A percentile compares a stretch with the other conserved stretches of the same genome.
These are phyloP conservation scores for Heliocidaris erythrogramma DNA, from an alignment of 35 echinoderm and acorn worm genomes.

Conservation along the genomic window DNA sequence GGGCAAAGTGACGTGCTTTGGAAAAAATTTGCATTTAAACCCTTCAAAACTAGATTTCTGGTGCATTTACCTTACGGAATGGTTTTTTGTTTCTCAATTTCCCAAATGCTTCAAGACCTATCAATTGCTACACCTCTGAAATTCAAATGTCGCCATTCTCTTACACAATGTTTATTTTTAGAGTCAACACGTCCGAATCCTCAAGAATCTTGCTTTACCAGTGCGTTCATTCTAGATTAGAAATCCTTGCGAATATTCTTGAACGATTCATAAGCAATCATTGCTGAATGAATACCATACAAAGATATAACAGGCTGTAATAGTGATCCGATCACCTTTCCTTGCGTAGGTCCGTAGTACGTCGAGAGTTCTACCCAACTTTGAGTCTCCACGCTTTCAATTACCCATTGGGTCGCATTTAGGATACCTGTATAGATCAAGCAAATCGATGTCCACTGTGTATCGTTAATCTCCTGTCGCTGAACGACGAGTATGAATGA, in stretches of 20 bases:
- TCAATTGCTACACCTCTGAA: too few species aligned
- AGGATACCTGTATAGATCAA: not conserved
- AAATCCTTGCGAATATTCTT: not conserved
- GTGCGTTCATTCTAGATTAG: not conserved
- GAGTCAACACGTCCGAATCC: too few species aligned
- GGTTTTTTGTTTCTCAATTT: too few species aligned
- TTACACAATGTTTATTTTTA: too few species aligned
- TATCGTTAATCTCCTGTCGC: not conserved
- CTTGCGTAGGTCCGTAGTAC: not conserved
- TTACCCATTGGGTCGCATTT: not conserved
- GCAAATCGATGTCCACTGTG: not conserved
- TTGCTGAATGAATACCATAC: not conserved
- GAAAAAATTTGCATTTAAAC: too few species aligned
- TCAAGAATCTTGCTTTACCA: not conserved
- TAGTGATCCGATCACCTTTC: not conserved
- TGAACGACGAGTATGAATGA: not conserved
- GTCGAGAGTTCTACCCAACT: not conserved
- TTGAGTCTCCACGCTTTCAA: not conserved
- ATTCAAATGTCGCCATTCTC: too few species aligned
- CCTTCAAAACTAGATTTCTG: too few species aligned
- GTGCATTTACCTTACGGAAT: too few species aligned
- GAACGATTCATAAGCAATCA: not conserved
- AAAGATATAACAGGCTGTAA: not conserved
- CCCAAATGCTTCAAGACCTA: too few species aligned
- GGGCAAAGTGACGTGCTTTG: too few species aligned